Percentiles rank a stretch among this genome's conserved stretches.
Evolutionary conservation across 1,140 invertebrate genomes (phyloP).

Genomic region (Patella vulgata): DNA sequence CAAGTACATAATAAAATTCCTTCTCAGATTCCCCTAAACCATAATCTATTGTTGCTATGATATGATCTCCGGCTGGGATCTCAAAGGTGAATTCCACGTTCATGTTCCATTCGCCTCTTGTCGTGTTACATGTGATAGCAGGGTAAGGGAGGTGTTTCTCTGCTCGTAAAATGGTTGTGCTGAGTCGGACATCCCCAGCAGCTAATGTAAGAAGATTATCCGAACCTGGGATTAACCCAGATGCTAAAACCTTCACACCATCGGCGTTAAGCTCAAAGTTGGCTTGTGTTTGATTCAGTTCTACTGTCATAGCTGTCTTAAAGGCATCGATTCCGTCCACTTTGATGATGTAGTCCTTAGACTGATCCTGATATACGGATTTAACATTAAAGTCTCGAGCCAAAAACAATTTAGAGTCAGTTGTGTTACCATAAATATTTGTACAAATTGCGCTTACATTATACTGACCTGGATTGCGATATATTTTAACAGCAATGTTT

Average conservation of each 20-base stretch:
- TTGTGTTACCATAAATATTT: conserved; percentile 36
- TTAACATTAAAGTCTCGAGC: conserved; percentile 26
- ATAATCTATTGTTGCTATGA: conserved; percentile 48
- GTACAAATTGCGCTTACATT: conserved; percentile 21
- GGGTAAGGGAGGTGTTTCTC: conserved; percentile 33
- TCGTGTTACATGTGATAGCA: conserved; percentile 23
- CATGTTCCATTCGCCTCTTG: conserved; percentile 41
- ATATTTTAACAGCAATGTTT: conserved; percentile 6
- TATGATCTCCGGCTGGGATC: conserved; percentile 43
- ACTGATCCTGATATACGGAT: conserved; percentile 21
- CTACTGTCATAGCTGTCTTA: conserved; percentile 14
- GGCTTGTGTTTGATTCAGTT: not conserved
- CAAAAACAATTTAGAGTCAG: conserved; percentile 23
- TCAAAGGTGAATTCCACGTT: conserved; percentile 45
- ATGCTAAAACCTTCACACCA: not conserved
- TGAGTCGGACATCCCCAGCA: conserved; percentile 17
- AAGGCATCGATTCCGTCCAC: conserved; percentile 23
- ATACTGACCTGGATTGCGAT: conserved; percentile 29
- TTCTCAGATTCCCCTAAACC: conserved; percentile 33
- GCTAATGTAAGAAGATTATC: conserved; percentile 42
- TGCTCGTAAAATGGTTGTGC: conserved; percentile 34
- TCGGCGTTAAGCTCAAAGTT: no score
- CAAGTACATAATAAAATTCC: conserved; percentile 43
- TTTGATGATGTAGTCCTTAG: conserved; percentile 22
- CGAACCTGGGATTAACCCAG: conserved; percentile 1